Evolutionary conservation across 2,888 invertebrate species (phyloP), one percentile per base, ranked within the genome.

Genomic region (Coenonympha arcania): DNA sequence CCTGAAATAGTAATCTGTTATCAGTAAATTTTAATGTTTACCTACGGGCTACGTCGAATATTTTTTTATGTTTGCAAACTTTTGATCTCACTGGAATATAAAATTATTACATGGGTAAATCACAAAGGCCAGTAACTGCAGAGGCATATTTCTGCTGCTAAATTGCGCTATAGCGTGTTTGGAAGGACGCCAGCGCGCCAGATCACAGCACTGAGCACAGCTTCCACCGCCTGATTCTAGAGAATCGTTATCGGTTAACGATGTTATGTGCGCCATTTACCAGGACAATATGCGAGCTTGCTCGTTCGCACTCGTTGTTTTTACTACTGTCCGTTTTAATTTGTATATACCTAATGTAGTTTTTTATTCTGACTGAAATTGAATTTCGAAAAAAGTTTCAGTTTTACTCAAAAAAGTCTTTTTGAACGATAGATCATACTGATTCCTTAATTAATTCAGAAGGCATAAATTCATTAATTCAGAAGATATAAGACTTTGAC

Each of bases 121-220:
- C 60, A 57, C 59, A 60, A 63, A 58, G 48, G 50, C 54, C 51
- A 56, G 56, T 60, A 55, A 62, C 55, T 56, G 55, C 55, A 63
- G 58, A 61, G 59, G 63, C 67, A 66, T 69, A 71, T 72, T 69
- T 70, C 61, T 68, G 65, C 43, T 50, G 47, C 43, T 66, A 73
- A 76, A 76, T 73, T 73, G 67, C 64, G 69, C 71, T 65, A 71
- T 78, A 73, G 69, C 64, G 60, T 69, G 66, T 71, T 80, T 82
- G 79, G 80, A 77, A 64, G 61, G 56, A 58, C 63, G 81, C 80
- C 79, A 81, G 67, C 54, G 52, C 56, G 57, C 62, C 62, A 60
- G 60, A 61, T 68, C 64, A 56, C 54, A 59, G n/a, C n/a, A n/a
- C n/a, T n/a, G 58, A 59, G n/a, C n/a, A n/a, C n/a, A n/a, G 58